Percentiles rank a stretch among this genome's conserved stretches.
phyloP scores from a whole-genome alignment of 2,797 vertebrate genomes.

The Linurgus olivaceus region DNA sequence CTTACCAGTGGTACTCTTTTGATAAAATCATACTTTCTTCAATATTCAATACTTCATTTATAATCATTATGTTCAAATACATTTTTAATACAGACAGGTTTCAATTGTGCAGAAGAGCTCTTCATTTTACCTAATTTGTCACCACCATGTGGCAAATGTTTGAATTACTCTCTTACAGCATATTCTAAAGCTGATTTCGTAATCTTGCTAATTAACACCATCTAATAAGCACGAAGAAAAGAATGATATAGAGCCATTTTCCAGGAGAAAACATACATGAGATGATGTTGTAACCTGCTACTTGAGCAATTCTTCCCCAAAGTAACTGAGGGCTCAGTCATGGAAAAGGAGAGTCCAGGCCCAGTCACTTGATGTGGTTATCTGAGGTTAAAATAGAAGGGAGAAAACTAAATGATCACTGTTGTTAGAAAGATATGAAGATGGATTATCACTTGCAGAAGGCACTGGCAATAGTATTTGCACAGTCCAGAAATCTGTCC shows the following conservation, averaged over 20 bases:
- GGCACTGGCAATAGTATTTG: slow-evolving; percentile 84
- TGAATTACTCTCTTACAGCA: neutral
- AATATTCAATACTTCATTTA: neutral
- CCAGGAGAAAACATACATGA: rapidly evolving
- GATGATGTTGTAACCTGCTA: neutral
- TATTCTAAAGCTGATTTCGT: neutral
- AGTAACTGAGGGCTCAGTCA: neutral
- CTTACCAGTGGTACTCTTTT: neutral
- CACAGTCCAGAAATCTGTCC: slow-evolving; percentile 82
- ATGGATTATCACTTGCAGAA: neutral
- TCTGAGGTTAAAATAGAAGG: neutral
- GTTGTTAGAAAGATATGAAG: neutral
- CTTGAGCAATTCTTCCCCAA: neutral
- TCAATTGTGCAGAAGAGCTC: neutral
- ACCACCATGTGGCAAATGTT: neutral
- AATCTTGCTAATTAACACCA: neutral
- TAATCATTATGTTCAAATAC: neutral
- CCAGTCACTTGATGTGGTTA: neutral
- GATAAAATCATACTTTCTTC: neutral
- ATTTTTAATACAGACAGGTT: neutral
- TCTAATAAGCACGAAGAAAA: neutral
- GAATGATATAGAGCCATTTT: neutral
- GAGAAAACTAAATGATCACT: neutral
- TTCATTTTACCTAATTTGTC: neutral
- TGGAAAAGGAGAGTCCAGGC: rapidly evolving